Evolutionary conservation across 2,888 invertebrate genomes (phyloP), one percentile per base, ranked within the genome.

Genomic region (Tachina grossa): DNA sequence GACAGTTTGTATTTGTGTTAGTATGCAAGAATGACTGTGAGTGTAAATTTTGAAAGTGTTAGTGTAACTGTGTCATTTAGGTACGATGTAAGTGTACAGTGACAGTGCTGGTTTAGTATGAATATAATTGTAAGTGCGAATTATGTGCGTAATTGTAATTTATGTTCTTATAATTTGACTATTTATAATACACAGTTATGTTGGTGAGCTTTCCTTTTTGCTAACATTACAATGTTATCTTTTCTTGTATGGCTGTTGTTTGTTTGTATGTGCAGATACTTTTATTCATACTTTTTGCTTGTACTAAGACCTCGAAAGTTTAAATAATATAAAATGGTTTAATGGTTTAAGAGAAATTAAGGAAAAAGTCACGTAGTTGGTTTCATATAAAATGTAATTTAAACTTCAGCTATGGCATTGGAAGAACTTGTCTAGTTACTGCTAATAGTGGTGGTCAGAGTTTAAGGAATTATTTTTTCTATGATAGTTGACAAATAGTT

Each of bases 131-230:
- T 65, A 41, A 68, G 72, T 85, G 81, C 81, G 86, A 87, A 85
- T 87, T 88, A 87, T 87, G 80, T 88, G 87, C 86, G 88, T 88
- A 88, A 82, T 87, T 87, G 87, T 87, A 87, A 87, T 88, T 88
- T 88, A 88, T 87, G 87, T 81, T 77, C 59, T 80, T 87, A 86
- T 87, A 88, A 88, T 88, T 88, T 87, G 87, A 87, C 86, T 85
- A 83, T 77, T 77, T 85, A 76, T 72, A 83, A 77, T 69, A 81
- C 74, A 51, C 74, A 51, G 14, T 47, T n/a, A 11, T 49, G 31
- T 61, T 13, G 57, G 19, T 53, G 41, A 53, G 16, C 31, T 14
- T 45, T 55, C 19, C 49, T 14, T 59, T 69, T 72, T 22, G 16
- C 59, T 61, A 10, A 57, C 16, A 57, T 14, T 22, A 22, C 19